Evolutionary conservation across 1,140 invertebrate species (phyloP), one percentile per base, ranked within the genome.

Genomic region (Drosophila sturtevanti): DNA sequence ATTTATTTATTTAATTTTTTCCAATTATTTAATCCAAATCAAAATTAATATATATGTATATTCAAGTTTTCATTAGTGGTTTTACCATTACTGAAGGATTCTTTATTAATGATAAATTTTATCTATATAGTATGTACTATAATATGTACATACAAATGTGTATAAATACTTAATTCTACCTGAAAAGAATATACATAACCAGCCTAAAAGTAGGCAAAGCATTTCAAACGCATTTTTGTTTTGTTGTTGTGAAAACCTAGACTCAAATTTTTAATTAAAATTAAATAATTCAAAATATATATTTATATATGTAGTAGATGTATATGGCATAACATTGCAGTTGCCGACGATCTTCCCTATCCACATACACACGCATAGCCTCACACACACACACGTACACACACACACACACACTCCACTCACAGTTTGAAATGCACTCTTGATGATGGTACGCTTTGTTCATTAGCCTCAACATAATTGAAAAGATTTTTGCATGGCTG

Each of bases 241-340:
- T 24, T 7, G 22, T 16, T 35, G 11, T 12, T 12, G 2, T 4
- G 9, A 51, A 54, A 52, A 34, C 55, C 65, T 68, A 55, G 58
- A 64, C 41, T 27, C 22, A 56, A 71, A 48, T 48, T 82, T 81
- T 82, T 87, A 82, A 86, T 87, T 87, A 87, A 79, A 76, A 72
- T 70, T 86, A 79, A 86, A 86, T 87, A 87, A 87, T 86, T 86
- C 54, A 82, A 70, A 82, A 63, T 81, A 48, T 65, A 59, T 60
- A 75, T 6, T 6, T 31, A 3, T 4, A 24, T 4, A 31, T 4
- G 27, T 31, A 31, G n/a, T 31, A 6, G 5, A 31, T 31, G 5
- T 31, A 31, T 71, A 62, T 58, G 35, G 62, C 59, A 71, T 63
- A 59, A 38, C 41, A 58, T 41, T n/a, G 41, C 41, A 48, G 16